Percentiles rank a stretch among this genome's conserved stretches.
phyloP scores from a whole-genome alignment of 2,113 vertebrate species.

The Morone chrysops region DNA sequence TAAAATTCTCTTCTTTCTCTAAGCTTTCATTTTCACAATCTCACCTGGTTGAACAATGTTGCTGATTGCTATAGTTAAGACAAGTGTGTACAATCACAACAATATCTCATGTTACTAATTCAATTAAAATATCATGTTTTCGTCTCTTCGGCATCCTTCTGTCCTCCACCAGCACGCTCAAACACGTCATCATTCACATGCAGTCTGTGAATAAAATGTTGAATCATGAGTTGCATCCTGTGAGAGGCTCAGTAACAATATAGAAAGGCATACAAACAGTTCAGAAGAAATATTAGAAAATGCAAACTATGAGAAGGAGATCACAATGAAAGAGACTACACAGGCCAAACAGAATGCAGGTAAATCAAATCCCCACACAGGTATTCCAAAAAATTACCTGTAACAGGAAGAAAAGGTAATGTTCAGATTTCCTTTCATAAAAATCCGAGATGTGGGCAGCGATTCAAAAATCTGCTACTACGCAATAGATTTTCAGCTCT shows the following conservation, averaged over 20 bases:
- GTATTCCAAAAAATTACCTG: no score
- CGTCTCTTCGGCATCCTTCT: conserved; percentile 17
- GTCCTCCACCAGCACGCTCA: conserved; percentile 51
- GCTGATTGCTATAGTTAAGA: not conserved
- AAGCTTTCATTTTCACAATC: not conserved
- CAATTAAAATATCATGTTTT: conserved; percentile 27
- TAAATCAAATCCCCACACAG: not conserved
- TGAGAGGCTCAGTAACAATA: conserved; percentile 13
- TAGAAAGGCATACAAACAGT: not conserved
- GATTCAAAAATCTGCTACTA: not conserved
- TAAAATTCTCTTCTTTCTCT: not conserved
- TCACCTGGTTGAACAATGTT: not conserved
- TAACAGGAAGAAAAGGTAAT: no score
- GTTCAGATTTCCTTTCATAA: not conserved
- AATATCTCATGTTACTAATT: conserved; percentile 26
- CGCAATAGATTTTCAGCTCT: not conserved
- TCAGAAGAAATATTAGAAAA: not conserved
- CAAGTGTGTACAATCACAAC: not conserved
- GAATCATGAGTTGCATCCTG: conserved; percentile 49
- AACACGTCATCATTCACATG: conserved; percentile 39
- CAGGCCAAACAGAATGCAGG: not conserved
- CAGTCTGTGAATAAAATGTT: conserved; percentile 54
- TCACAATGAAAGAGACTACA: not conserved
- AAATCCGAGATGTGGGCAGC: not conserved
- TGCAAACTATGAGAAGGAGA: not conserved